Percentiles rank a stretch among this genome's conserved stretches.
phyloP scores from a whole-genome alignment of 2,888 invertebrate genomes.

The Toxonevra muliebris region DNA sequence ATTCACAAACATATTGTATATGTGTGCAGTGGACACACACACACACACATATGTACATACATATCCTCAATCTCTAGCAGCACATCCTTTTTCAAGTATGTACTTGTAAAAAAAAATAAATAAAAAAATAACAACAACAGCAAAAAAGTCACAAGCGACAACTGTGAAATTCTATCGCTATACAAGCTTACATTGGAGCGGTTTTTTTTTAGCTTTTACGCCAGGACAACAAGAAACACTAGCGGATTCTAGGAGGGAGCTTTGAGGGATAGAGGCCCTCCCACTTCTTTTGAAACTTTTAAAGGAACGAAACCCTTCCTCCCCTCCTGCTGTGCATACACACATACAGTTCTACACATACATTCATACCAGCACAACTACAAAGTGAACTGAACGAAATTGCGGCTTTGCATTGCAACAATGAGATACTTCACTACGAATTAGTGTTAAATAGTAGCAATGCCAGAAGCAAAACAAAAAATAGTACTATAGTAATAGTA shows the following conservation, averaged over 20 bases:
- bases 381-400: slow-evolving; percentile 1
- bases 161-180: neutral
- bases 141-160: neutral
- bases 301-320: too few relatives aligned
- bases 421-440: neutral
- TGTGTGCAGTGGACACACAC: too few relatives aligned
- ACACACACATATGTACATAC: too few relatives aligned
- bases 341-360: neutral
- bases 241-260: too few relatives aligned
- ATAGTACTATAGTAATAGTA: neutral
- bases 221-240: neutral
- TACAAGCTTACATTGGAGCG: neutral
- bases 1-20: too few relatives aligned
- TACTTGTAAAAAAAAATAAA: too few relatives aligned
- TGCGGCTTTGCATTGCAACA: slow-evolving; percentile 7
- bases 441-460: neutral
- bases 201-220: neutral
- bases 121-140: neutral
- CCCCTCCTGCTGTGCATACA: too few relatives aligned
- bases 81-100: too few relatives aligned
- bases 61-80: too few relatives aligned
- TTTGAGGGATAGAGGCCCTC: too few relatives aligned
- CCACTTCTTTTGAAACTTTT: too few relatives aligned
- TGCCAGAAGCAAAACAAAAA: too few relatives aligned
- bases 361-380: neutral